These are phyloP conservation scores for Merops nubicus DNA, from an alignment of 2,113 vertebrate species.

Conservation along the genomic window DNA sequence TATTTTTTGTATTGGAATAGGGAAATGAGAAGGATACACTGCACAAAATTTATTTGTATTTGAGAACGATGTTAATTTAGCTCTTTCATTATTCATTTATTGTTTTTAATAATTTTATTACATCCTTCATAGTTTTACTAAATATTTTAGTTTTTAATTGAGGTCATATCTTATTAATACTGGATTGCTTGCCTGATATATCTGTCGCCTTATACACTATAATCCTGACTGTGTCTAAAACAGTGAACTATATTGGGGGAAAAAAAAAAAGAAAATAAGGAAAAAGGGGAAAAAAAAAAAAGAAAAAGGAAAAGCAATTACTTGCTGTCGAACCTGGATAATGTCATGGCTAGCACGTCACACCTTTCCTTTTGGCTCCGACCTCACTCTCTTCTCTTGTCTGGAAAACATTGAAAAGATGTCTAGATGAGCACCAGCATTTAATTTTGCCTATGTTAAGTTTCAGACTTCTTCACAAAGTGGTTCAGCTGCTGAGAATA, in stretches of 20 bases:
- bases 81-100: neutral
- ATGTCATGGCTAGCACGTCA: neutral
- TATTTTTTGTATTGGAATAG: neutral
- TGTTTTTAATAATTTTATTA: neutral
- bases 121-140: neutral
- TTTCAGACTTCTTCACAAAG: constrained; percentile 21
- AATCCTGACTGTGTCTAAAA: neutral
- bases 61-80: neutral
- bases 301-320: neutral
- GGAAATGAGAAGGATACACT: neutral
- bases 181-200: neutral
- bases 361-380: constrained; percentile 20
- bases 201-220: neutral
- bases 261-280: neutral
- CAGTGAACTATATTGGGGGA: neutral
- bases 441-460: constrained; percentile 52
- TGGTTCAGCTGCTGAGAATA: constrained; percentile 35
- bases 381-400: neutral
- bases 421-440: neutral
- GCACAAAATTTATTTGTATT: neutral
- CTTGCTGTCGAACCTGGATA: neutral
- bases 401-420: constrained; percentile 13
- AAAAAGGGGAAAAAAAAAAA: neutral
- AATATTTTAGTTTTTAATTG: neutral
- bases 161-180: neutral